phyloP scores from a whole-genome alignment of 2,797 vertebrate genomes.

The Oreochromis grahami region DNA sequence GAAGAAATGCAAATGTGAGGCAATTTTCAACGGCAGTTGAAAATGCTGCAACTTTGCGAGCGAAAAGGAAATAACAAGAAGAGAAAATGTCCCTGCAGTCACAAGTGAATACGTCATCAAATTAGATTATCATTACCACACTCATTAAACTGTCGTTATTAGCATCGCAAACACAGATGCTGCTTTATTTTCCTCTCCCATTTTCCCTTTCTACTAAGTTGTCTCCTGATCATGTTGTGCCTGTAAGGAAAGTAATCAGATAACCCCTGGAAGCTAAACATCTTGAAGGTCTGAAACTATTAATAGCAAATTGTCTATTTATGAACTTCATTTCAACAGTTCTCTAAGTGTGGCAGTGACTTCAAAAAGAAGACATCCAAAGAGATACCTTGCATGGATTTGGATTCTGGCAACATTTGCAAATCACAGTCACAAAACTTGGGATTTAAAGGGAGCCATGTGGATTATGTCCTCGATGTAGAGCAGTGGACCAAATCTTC shows the following conservation, averaged over 20 bases:
- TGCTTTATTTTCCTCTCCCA: slow-evolving; percentile 42
- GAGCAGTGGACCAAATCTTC: neutral
- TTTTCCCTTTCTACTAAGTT: slow-evolving; percentile 7
- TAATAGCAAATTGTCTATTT: neutral
- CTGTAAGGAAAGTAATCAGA: slow-evolving; percentile 5
- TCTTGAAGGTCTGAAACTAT: neutral
- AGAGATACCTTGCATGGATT: neutral
- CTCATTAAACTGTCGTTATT: slow-evolving; percentile 71
- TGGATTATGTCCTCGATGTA: neutral
- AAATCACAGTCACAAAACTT: neutral
- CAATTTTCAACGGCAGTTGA: neutral
- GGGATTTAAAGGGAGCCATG: neutral
- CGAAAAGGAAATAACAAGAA: neutral
- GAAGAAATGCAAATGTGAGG: neutral
- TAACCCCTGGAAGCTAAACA: slow-evolving; percentile 14
- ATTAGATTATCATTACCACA: slow-evolving; percentile 65
- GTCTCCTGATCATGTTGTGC: slow-evolving; percentile 15
- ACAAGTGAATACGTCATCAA: slow-evolving; percentile 52
- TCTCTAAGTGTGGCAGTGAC: neutral
- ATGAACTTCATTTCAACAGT: neutral
- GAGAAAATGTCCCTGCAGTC: slow-evolving; percentile 38
- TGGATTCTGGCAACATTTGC: neutral
- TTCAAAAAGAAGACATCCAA: neutral
- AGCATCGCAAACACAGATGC: slow-evolving; percentile 56
- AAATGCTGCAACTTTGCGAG: neutral